These are phyloP conservation scores for Trichosurus vulpecula DNA, from an alignment of 2,797 vertebrate species.

Conservation along the genomic window DNA sequence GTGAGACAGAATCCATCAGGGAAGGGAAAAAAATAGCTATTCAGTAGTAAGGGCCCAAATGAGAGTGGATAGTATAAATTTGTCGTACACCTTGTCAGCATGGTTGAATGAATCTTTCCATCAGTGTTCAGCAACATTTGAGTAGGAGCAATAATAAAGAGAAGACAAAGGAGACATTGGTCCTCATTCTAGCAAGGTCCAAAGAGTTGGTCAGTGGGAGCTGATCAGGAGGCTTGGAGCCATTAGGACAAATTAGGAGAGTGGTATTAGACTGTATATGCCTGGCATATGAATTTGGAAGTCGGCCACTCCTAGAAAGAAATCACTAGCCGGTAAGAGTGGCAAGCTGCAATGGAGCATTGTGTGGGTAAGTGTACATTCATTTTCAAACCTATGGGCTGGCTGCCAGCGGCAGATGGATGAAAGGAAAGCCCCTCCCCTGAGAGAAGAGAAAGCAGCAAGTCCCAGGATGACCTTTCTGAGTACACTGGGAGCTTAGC, in stretches of 20 bases:
- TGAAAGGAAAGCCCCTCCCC: background rate
- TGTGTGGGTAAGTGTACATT: background rate
- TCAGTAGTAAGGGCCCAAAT: background rate
- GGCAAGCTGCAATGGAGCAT: background rate
- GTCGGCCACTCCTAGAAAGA: background rate
- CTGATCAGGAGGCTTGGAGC: background rate
- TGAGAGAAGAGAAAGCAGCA: background rate
- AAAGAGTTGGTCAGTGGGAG: background rate
- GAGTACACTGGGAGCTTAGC: background rate
- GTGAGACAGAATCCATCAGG: background rate
- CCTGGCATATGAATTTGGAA: background rate
- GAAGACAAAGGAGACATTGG: background rate
- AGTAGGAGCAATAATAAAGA: background rate
- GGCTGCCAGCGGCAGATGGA: background rate
- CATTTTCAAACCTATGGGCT: background rate
- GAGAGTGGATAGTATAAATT: background rate
- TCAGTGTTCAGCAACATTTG: background rate
- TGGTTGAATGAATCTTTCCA: background rate
- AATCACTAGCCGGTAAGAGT: background rate
- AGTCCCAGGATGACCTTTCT: background rate
- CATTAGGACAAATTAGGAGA: background rate
- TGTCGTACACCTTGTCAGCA: background rate
- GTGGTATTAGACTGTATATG: background rate
- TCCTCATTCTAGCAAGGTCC: background rate
- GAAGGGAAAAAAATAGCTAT: background rate